A percentile compares a stretch with the other conserved stretches of the same genome.
These are phyloP conservation scores for Erpobdella octoculata DNA, from an alignment of 2,888 invertebrate species.

Conservation along the genomic window DNA sequence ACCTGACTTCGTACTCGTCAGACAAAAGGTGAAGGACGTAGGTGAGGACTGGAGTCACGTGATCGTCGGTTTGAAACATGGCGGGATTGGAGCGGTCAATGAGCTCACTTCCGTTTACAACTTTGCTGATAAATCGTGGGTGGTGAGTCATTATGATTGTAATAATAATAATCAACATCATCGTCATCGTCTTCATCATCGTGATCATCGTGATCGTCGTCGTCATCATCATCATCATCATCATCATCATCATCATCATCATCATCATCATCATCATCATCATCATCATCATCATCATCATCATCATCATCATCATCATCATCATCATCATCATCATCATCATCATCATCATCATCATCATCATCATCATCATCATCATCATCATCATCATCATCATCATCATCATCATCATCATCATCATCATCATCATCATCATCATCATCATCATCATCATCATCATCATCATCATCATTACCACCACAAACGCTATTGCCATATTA, in stretches of 20 bases:
- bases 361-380: slow-evolving; percentile 10
- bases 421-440: slow-evolving; percentile 4
- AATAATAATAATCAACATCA: not conserved
- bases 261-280: not conserved
- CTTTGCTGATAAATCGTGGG: slow-evolving; percentile 10
- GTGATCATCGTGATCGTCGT: not conserved
- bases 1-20: slow-evolving; percentile 20
- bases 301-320: slow-evolving; percentile 26
- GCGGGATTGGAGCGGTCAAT: not conserved
- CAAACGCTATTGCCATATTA: too few relatives aligned
- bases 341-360: slow-evolving; percentile 6
- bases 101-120: not conserved
- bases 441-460: slow-evolving; percentile 27
- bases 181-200: not conserved
- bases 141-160: not conserved
- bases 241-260: not conserved
- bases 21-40: slow-evolving; percentile 18
- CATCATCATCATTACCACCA: slow-evolving; percentile 24
- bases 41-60: slow-evolving; percentile 10
- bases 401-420: slow-evolving; percentile 7
- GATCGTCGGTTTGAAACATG: not conserved
- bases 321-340: slow-evolving; percentile 22
- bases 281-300: slow-evolving; percentile 21
- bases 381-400: slow-evolving; percentile 15
- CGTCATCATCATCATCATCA: slow-evolving; percentile 12